phyloP scores from a whole-genome alignment of 92 coral and sea anemone genomes.

The Porites lobata region DNA sequence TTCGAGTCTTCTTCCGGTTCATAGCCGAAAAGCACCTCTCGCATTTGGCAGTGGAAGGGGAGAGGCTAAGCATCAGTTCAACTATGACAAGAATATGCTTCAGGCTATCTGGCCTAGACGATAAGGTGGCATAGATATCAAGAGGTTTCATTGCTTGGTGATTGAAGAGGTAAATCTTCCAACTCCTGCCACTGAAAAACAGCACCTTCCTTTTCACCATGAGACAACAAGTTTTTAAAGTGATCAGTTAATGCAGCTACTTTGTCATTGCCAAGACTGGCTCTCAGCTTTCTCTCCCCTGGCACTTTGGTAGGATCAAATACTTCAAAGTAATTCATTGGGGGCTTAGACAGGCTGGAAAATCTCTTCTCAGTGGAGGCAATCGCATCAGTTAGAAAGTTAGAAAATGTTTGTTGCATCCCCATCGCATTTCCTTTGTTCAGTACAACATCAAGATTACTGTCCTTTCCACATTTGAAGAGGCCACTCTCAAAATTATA shows the following conservation, averaged over 20 bases:
- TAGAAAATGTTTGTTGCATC: conserved; percentile 28
- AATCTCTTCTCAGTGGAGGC: conserved; percentile 36
- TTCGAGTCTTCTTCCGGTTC: conserved; percentile 32
- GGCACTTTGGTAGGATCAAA: conserved; percentile 34
- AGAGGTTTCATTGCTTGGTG: conserved; percentile 40
- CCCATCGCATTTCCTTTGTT: conserved; percentile 20
- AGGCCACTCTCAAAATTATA: conserved; percentile 37
- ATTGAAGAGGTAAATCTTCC: conserved; percentile 32
- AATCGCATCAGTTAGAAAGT: conserved; percentile 29
- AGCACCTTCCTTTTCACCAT: conserved; percentile 33
- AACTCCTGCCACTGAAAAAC: conserved; percentile 43
- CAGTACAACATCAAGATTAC: conserved; percentile 38
- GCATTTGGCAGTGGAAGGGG: conserved; percentile 42
- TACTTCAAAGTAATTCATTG: conserved; percentile 42
- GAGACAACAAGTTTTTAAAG: conserved; percentile 26
- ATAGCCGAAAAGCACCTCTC: conserved; percentile 36
- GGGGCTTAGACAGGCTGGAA: conserved; percentile 24
- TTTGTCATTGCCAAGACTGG: conserved; percentile 33
- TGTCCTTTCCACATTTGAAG: conserved; percentile 40
- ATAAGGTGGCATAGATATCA: conserved; percentile 32
- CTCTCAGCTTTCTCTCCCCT: conserved; percentile 34
- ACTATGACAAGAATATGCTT: conserved; percentile 37
- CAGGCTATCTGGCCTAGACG: conserved; percentile 37
- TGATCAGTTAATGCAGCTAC: conserved; percentile 42
- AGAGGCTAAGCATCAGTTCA: conserved; percentile 37